These are phyloP conservation scores for Sporophila hypoxantha DNA, from an alignment of 2,113 vertebrate genomes.

Conservation along the genomic window DNA sequence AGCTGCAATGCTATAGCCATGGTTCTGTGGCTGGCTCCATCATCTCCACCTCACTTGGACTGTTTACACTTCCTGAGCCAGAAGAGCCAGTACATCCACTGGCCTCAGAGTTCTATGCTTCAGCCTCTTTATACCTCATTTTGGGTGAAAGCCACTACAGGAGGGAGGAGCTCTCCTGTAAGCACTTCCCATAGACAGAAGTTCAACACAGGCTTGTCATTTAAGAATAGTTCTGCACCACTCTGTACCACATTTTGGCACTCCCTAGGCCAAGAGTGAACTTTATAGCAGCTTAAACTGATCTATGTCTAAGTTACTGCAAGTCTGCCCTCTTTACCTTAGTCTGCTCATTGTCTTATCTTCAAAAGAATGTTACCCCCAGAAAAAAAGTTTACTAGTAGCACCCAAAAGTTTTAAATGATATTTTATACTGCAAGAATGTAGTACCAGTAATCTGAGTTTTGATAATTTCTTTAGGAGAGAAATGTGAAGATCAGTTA, in stretches of 20 bases:
- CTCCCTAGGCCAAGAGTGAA: not conserved
- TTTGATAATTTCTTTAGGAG: not conserved
- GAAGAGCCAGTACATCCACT: not conserved
- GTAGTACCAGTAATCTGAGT: not conserved
- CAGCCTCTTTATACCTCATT: not conserved
- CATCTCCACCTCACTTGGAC: not conserved
- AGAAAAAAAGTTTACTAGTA: not conserved
- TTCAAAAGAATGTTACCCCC: conserved; percentile 3
- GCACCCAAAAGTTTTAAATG: not conserved
- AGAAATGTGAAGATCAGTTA: not conserved
- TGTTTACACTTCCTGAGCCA: not conserved
- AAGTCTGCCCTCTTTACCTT: not conserved
- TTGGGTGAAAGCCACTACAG: not conserved
- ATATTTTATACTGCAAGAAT: not conserved
- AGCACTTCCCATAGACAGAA: not conserved
- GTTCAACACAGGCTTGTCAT: not conserved
- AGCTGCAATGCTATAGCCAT: not conserved
- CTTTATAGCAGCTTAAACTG: not conserved
- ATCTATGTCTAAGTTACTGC: not conserved
- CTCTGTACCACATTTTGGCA: not conserved
- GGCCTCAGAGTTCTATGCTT: not conserved
- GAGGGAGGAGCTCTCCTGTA: not conserved
- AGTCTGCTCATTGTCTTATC: not conserved
- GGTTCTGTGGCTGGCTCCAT: not conserved
- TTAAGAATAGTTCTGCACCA: not conserved